phyloP scores from a whole-genome alignment of 1,140 invertebrate genomes.

The Neodiprion pinetum region DNA sequence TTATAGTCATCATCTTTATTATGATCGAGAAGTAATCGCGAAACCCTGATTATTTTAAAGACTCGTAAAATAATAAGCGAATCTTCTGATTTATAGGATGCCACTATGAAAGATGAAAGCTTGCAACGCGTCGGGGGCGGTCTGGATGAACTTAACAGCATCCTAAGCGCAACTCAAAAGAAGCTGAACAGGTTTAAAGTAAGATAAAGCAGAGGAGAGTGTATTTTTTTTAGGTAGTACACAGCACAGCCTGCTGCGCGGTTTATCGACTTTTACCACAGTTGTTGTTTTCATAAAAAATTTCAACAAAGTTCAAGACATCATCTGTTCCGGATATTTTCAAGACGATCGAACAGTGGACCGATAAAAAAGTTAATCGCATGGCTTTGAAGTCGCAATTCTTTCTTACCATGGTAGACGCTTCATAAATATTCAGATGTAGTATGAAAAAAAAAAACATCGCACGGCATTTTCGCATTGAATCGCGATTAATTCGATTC shows the following conservation, averaged over 20 bases:
- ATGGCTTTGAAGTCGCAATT: too few relatives aligned
- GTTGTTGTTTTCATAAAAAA: background rate
- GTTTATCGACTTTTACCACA: background rate
- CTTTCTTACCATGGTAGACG: too few relatives aligned
- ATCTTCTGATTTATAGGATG: constrained; percentile 62
- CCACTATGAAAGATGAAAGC: constrained; percentile 74
- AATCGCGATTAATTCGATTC: too few relatives aligned
- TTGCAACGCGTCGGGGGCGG: constrained; percentile 75
- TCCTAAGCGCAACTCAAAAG: constrained; percentile 81
- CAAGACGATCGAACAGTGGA: too few relatives aligned
- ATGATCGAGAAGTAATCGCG: background rate
- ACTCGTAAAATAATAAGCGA: background rate
- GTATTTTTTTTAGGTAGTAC: background rate
- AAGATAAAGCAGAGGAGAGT: constrained; percentile 31
- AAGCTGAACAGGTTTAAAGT: constrained; percentile 90
- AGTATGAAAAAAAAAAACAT: too few relatives aligned
- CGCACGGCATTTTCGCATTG: too few relatives aligned
- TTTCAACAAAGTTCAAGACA: too few relatives aligned
- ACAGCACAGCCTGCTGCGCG: too few relatives aligned
- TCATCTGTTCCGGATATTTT: too few relatives aligned
- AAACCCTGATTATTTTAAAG: background rate
- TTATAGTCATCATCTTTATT: too few relatives aligned
- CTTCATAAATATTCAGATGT: too few relatives aligned
- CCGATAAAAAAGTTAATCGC: too few relatives aligned
- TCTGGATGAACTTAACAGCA: constrained; percentile 83